Evolutionary conservation across 2,113 vertebrate species (phyloP).

Genomic region (Mesoclemmys tuberculata): DNA sequence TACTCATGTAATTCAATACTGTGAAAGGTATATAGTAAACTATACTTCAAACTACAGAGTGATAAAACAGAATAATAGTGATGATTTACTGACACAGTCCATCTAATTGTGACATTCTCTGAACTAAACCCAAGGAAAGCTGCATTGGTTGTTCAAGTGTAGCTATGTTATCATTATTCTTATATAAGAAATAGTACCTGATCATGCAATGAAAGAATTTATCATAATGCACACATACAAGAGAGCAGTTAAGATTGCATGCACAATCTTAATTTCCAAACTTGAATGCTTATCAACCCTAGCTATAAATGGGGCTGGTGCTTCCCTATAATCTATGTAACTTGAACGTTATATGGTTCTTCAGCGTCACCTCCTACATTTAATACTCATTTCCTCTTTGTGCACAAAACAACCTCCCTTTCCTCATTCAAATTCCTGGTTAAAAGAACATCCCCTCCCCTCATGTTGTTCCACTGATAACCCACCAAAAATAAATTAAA

Average conservation of each 20-base stretch:
- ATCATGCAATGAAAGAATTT: not conserved
- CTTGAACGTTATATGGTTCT: not conserved
- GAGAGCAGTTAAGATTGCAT: not conserved
- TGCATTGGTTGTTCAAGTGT: not conserved
- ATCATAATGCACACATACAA: not conserved
- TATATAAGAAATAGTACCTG: not conserved
- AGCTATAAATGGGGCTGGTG: not conserved
- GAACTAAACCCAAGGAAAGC: not conserved
- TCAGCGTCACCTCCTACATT: not conserved
- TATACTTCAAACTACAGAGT: not conserved
- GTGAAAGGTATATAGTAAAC: not conserved
- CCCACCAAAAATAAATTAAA: not conserved
- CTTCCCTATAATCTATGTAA: not conserved
- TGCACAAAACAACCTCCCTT: not conserved
- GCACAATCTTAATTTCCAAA: not conserved
- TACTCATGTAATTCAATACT: not conserved
- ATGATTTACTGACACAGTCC: not conserved
- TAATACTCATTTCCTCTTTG: not conserved
- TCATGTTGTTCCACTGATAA: not conserved
- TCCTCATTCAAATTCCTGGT: not conserved
- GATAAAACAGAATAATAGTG: not conserved
- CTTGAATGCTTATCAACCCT: not conserved
- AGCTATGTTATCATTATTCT: not conserved
- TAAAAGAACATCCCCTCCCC: not conserved
- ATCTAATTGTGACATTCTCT: not conserved